Evolutionary conservation across 2,797 vertebrate genomes (phyloP).

Genomic region (Margarornis squamiger): DNA sequence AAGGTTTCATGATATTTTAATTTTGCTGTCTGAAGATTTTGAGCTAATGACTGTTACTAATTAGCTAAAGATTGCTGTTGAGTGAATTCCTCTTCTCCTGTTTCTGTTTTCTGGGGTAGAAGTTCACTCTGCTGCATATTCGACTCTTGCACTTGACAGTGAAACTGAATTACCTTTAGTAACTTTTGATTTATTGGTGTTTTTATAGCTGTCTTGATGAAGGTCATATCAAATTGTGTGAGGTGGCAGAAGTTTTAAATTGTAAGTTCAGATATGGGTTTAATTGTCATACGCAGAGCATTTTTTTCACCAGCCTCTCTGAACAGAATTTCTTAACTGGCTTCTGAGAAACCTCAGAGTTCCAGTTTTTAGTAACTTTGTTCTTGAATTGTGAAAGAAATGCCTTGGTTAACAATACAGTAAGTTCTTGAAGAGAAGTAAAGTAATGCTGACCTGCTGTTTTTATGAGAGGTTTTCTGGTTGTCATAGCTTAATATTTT

Average conservation of each 20-base stretch:
- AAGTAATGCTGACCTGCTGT: background rate
- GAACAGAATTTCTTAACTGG: background rate
- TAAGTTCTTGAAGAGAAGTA: constrained; percentile 6
- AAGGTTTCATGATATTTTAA: background rate
- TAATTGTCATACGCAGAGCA: background rate
- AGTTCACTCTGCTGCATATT: background rate
- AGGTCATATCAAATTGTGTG: background rate
- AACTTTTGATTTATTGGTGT: background rate
- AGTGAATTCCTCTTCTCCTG: background rate
- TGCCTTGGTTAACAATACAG: background rate
- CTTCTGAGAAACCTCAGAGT: constrained; percentile 1
- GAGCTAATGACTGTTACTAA: background rate
- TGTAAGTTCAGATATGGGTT: background rate
- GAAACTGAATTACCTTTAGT: background rate
- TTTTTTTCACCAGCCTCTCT: background rate
- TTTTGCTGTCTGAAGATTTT: background rate
- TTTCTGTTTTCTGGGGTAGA: background rate
- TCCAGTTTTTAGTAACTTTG: constrained; percentile 23
- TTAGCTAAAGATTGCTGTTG: background rate
- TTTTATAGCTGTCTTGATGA: background rate
- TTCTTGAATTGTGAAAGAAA: constrained; percentile 42
- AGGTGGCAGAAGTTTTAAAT: background rate
- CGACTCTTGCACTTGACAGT: background rate
- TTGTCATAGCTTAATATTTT: background rate
- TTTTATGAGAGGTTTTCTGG: constrained; percentile 5